Percentiles rank a stretch among this genome's conserved stretches.
Evolutionary conservation across 2,113 vertebrate species (phyloP).

Genomic region (Platysteira castanea): DNA sequence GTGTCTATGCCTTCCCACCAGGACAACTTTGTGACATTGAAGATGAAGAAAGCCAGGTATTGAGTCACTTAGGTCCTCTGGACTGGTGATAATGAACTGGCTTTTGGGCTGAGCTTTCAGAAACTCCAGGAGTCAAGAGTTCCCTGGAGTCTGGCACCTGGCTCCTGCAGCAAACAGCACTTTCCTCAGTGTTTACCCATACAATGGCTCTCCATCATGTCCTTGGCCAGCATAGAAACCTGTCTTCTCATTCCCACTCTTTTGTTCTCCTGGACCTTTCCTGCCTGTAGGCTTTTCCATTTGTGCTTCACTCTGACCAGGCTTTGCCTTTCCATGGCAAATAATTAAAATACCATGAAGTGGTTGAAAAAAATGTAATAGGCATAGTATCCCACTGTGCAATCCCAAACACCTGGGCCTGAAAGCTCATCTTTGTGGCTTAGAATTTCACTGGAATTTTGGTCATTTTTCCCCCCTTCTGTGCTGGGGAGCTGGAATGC

Average conservation of each 20-base stretch:
- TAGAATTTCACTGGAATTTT: background rate
- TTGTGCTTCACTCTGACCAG: background rate
- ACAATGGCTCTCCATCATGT: background rate
- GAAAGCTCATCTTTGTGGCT: background rate
- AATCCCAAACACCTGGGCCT: background rate
- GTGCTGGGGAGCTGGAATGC: background rate
- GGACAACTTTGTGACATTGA: background rate
- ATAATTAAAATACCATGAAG: background rate
- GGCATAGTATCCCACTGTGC: background rate
- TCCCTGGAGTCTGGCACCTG: background rate
- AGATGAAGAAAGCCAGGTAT: background rate
- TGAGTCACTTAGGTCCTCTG: fast-evolving
- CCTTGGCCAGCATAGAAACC: background rate
- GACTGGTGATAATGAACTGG: background rate
- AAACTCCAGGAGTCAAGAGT: background rate
- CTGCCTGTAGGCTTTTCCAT: background rate
- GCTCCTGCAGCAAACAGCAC: background rate
- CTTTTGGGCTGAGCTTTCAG: background rate
- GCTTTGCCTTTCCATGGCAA: background rate
- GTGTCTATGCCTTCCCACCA: background rate
- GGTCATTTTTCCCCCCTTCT: background rate
- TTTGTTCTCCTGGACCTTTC: background rate
- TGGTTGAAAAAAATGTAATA: background rate
- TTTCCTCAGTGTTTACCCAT: background rate
- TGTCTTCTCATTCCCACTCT: background rate